Percentiles rank a stretch among this genome's conserved stretches.
Evolutionary conservation across 2,113 vertebrate species (phyloP).

Genomic region (Coptodon rendalli): DNA sequence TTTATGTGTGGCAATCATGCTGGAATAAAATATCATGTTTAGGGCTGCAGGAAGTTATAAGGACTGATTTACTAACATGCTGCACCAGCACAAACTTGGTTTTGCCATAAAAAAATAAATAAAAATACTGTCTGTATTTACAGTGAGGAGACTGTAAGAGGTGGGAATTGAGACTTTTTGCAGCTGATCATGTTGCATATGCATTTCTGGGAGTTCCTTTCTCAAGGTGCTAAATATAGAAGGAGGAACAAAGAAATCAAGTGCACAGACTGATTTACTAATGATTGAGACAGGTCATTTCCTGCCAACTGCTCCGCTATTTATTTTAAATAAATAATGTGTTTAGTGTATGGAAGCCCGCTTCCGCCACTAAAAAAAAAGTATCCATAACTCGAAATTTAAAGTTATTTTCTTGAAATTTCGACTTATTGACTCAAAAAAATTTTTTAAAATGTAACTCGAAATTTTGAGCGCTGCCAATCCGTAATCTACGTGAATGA

Average conservation of each 20-base stretch:
- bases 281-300: accelerated
- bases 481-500: not conserved
- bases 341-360: not conserved
- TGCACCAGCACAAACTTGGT: not conserved
- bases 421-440: not conserved
- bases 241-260: not conserved
- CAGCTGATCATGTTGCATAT: not conserved
- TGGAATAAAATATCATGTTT: not conserved
- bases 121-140: not conserved
- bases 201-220: not conserved
- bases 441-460: not conserved
- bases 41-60: not conserved
- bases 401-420: not conserved
- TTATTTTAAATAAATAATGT: not conserved
- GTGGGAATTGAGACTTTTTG: not conserved
- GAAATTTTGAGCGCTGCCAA: accelerated
- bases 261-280: not conserved
- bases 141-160: not conserved
- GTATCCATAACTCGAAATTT: not conserved
- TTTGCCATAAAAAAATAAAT: not conserved
- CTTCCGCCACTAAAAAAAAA: not conserved
- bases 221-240: not conserved
- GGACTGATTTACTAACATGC: not conserved
- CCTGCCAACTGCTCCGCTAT: not conserved
- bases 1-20: not conserved